Conservation (phyloP, 2,888 invertebrate species). For the Agonopterix subpropinquella region DNA sequence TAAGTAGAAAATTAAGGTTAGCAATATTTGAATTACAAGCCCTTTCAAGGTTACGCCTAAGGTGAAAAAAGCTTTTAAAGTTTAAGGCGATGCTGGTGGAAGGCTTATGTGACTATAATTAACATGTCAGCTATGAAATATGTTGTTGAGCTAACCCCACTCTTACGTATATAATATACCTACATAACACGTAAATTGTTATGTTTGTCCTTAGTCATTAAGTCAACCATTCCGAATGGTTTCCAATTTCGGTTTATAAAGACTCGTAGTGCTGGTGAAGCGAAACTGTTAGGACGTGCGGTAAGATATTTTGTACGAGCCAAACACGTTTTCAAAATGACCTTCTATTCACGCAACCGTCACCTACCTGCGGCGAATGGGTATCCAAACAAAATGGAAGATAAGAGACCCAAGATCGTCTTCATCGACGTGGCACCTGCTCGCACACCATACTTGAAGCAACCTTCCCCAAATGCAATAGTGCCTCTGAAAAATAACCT, state of each 20-base stretch:
- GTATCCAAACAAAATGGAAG: constrained; percentile 37
- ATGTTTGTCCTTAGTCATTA: constrained; percentile 21
- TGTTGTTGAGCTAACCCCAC: constrained; percentile 26
- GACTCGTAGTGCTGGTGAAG: background rate
- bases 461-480: constrained; percentile 41
- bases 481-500: constrained; percentile 50
- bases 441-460: constrained; percentile 38
- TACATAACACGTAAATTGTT: too few species aligned
- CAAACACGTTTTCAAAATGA: constrained; percentile 29
- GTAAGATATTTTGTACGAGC: background rate
- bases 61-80: constrained; percentile 30
- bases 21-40: too few species aligned
- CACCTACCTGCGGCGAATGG: constrained; percentile 52
- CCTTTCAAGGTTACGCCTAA: background rate
- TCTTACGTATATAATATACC: background rate
- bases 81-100: constrained; percentile 46
- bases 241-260: background rate
- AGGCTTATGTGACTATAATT: constrained; percentile 48
- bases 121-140: constrained; percentile 61
- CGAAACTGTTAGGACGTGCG: background rate
- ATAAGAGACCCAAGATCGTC: constrained; percentile 42
- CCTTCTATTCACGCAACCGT: constrained; percentile 41
- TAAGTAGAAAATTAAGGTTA: too few species aligned
- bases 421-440: constrained; percentile 61
- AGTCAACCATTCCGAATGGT: constrained; percentile 17